Evolutionary conservation across 2,113 vertebrate genomes (phyloP), one percentile per base, ranked within the genome.

Genomic region (Haplotaxodon microlepis): DNA sequence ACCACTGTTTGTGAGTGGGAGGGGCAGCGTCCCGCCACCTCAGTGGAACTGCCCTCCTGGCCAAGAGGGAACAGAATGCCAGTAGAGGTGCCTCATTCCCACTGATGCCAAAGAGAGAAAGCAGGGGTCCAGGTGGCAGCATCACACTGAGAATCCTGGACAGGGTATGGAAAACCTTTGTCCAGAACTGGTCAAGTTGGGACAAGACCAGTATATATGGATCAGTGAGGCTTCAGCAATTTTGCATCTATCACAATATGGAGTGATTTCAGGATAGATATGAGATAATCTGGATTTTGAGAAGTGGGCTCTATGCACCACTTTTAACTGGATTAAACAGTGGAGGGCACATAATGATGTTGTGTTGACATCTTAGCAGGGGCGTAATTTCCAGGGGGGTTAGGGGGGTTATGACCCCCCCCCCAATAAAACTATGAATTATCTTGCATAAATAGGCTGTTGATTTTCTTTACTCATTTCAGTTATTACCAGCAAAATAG

Each of bases 331-430:
- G 0, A 1, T 59, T 31, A 31, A 59, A 59, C 14, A 59, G 8
- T 1, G 1, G 57, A 0, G 0, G 27, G 14, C 27, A 59, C 57
- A 4, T 59, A 59, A 31, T 31, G 8, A 31, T 59, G 27, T 31
- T 59, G 56, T 2, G 27, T 17, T 59, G 27, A 59, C 5, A 29
- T 57, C 3, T 56, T 56, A 56, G 54, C 11, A 8, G 21, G 11
- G 11, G 6, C 7, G 4, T 27, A 27, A 56, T 56, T 56, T 56
- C 21, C 21, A 13, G 53, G 4, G 11, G 53, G 50, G 3, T 51
- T 50, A 1, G 14, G 14, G 45, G 45, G 2, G 51, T 11, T 56
- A 21, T 21, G n/a, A 12, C 13, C 4, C 14, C 7, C 42, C 51
- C 3, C 1, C 53, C 21, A 13, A 56, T 7, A 56, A 24, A 24